Conservation (phyloP, 2,113 vertebrate species). For the Vulpes vulpes region DNA sequence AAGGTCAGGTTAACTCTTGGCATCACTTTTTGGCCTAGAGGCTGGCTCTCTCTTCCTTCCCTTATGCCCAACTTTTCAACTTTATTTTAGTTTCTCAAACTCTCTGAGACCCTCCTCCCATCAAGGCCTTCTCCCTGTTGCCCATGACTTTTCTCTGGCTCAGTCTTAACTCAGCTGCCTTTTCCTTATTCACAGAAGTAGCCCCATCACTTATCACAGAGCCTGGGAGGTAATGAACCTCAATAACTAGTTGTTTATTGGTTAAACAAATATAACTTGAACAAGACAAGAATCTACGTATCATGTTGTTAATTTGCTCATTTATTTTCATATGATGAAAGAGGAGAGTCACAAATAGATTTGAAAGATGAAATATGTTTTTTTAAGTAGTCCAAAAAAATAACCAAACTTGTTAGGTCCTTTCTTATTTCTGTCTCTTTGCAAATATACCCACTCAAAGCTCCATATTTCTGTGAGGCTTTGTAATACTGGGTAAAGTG, state of each 20-base stretch:
- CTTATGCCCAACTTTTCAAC: neutral
- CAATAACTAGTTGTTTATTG: neutral
- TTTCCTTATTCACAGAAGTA: neutral
- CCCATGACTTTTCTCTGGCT: neutral
- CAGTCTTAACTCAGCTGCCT: neutral
- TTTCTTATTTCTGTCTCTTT: neutral
- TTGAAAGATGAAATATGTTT: neutral
- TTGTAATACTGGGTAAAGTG: constrained; percentile 24
- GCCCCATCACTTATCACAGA: neutral
- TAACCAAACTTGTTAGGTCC: neutral
- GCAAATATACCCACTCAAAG: neutral
- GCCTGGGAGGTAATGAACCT: neutral
- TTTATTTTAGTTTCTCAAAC: neutral
- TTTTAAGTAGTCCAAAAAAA: neutral
- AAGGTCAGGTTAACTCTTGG: neutral
- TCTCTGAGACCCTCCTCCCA: neutral
- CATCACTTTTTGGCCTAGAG: neutral
- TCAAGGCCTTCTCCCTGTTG: neutral
- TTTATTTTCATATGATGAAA: neutral
- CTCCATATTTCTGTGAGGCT: neutral
- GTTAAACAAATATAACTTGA: neutral
- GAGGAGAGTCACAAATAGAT: neutral
- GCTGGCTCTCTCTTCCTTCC: neutral
- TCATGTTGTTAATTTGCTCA: neutral
- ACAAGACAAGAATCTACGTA: neutral